A percentile compares a stretch with the other conserved stretches of the same genome.
These are phyloP conservation scores for Arnoldichthys spilopterus DNA, from an alignment of 2,797 vertebrate genomes.

Conservation along the genomic window DNA sequence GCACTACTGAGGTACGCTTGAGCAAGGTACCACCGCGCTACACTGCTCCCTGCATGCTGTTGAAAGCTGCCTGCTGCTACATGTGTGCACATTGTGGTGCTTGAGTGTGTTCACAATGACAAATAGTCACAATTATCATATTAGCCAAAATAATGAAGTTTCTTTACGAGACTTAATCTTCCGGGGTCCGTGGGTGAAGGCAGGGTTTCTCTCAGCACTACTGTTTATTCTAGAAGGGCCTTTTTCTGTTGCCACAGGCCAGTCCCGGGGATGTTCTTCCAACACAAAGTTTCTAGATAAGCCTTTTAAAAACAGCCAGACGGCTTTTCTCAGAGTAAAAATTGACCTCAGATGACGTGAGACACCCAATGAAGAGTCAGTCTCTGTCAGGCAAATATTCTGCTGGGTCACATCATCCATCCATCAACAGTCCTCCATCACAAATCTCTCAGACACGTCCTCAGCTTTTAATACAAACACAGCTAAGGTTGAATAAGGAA, in stretches of 20 bases:
- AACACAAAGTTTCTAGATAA: slow-evolving; percentile 45
- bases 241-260: slow-evolving; percentile 22
- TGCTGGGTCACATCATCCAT: slow-evolving; percentile 6
- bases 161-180: not conserved
- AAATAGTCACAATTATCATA: no score
- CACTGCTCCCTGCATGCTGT: no score
- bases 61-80: no score
- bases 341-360: slow-evolving; percentile 31
- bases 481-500: no score
- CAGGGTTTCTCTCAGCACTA: not conserved
- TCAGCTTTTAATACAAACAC: not conserved
- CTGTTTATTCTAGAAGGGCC: slow-evolving; percentile 46
- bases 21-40: no score
- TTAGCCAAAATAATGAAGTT: not conserved
- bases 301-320: slow-evolving; percentile 39
- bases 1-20: no score
- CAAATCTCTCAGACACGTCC: not conserved
- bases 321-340: slow-evolving; percentile 38
- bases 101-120: no score
- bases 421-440: slow-evolving; percentile 23
- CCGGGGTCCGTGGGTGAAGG: slow-evolving; percentile 5
- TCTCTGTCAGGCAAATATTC: slow-evolving; percentile 41
- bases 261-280: slow-evolving; percentile 37
- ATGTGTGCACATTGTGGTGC: no score
- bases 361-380: slow-evolving; percentile 46